Evolutionary conservation across 2,888 invertebrate genomes (phyloP).

Genomic region (Noctua pronuba): DNA sequence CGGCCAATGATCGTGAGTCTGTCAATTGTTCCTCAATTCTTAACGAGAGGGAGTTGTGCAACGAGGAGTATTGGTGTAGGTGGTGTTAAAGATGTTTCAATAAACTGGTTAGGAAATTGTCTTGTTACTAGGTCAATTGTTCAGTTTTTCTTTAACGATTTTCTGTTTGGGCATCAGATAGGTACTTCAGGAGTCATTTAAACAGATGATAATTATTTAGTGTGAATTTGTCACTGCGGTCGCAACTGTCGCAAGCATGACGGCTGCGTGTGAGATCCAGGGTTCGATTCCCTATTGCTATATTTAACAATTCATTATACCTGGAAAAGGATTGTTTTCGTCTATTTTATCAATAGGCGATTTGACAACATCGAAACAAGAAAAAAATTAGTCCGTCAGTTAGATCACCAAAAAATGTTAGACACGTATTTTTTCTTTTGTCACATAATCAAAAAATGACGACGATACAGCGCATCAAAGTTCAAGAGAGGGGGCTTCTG

Average conservation of each 20-base stretch:
- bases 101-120: background rate
- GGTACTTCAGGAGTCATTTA: background rate
- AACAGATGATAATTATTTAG: background rate
- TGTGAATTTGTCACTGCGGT: background rate
- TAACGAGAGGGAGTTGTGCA: slow-evolving; percentile 19
- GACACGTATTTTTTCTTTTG: too few species aligned
- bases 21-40: slow-evolving; percentile 54
- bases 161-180: background rate
- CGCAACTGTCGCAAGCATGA: background rate
- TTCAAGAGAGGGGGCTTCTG: too few species aligned
- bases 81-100: background rate
- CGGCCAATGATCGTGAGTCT: slow-evolving; percentile 65
- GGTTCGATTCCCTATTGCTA: background rate
- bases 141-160: background rate
- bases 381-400: too few species aligned
- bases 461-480: too few species aligned
- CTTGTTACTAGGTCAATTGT: background rate
- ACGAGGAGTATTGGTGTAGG: slow-evolving; percentile 3
- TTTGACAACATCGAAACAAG: too few species aligned
- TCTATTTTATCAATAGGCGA: background rate
- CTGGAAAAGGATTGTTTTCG: background rate
- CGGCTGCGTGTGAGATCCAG: background rate
- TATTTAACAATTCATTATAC: background rate
- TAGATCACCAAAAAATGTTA: too few species aligned
- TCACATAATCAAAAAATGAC: too few species aligned